phyloP scores from a whole-genome alignment of 2,113 vertebrate genomes.

The Microcebus lehilahytsara region DNA sequence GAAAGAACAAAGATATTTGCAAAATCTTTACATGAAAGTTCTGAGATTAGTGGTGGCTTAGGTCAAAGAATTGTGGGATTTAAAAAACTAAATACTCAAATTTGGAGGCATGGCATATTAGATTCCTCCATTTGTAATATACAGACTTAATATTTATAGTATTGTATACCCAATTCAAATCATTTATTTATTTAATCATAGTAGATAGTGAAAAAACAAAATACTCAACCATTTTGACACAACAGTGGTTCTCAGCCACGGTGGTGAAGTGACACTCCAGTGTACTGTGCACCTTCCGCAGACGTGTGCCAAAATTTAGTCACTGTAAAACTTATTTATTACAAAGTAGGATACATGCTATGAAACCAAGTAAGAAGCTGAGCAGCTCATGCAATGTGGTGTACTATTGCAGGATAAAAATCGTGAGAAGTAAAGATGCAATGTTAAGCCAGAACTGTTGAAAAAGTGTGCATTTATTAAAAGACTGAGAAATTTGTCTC shows the following conservation, averaged over 20 bases:
- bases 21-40: slow-evolving; percentile 6
- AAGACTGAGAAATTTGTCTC: neutral
- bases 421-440: neutral
- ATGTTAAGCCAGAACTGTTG: neutral
- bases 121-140: neutral
- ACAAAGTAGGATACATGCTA: neutral
- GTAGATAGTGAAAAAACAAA: neutral
- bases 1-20: neutral
- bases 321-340: neutral
- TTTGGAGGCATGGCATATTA: neutral
- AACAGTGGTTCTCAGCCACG: neutral
- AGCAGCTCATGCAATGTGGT: neutral
- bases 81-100: neutral
- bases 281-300: neutral
- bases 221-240: neutral
- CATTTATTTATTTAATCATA: neutral
- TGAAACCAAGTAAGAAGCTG: neutral
- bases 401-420: neutral
- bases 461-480: neutral
- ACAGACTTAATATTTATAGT: neutral
- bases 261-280: accelerated
- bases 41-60: neutral
- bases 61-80: neutral
- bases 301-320: neutral
- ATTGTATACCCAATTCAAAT: neutral